These are phyloP conservation scores for Cyrtorhinus lividipennis DNA, from an alignment of 1,140 invertebrate species.

Conservation along the genomic window DNA sequence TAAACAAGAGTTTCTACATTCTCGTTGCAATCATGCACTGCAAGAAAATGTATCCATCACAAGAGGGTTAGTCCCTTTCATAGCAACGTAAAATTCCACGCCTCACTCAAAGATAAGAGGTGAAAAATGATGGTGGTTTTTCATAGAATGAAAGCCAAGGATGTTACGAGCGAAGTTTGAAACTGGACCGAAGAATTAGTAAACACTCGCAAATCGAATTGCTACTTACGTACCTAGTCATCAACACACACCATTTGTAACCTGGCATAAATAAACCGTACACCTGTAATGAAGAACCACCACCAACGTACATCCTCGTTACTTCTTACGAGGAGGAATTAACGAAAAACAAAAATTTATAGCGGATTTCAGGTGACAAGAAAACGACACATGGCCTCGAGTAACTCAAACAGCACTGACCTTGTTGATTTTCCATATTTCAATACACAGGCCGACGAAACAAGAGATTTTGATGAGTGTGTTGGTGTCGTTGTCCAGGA, in stretches of 20 bases:
- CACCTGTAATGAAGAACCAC: background rate
- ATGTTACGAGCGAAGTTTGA: background rate
- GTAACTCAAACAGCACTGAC: constrained; percentile 38
- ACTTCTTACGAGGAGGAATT: too few species aligned
- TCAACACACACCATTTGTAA: background rate
- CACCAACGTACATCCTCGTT: too few species aligned
- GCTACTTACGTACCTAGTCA: background rate
- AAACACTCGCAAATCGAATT: background rate
- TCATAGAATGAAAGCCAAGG: background rate
- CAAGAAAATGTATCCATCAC: too few species aligned
- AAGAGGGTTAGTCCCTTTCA: too few species aligned
- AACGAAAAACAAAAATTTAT: background rate
- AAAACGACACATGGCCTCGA: too few species aligned
- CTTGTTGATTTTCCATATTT: constrained; percentile 99
- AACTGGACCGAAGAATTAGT: background rate
- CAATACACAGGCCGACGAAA: constrained; percentile 87
- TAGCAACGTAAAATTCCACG: too few species aligned
- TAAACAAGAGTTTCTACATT: too few species aligned
- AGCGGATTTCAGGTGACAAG: too few species aligned
- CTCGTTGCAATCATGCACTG: too few species aligned
- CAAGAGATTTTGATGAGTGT: constrained; percentile 85
- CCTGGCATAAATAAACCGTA: background rate
- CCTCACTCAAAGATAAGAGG: too few species aligned
- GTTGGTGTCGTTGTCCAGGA: constrained; percentile 97
- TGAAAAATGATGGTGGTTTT: background rate